Percentiles rank a stretch among this genome's conserved stretches.
Evolutionary conservation across 2,113 vertebrate genomes (phyloP).

Genomic region (Propithecus coquereli): DNA sequence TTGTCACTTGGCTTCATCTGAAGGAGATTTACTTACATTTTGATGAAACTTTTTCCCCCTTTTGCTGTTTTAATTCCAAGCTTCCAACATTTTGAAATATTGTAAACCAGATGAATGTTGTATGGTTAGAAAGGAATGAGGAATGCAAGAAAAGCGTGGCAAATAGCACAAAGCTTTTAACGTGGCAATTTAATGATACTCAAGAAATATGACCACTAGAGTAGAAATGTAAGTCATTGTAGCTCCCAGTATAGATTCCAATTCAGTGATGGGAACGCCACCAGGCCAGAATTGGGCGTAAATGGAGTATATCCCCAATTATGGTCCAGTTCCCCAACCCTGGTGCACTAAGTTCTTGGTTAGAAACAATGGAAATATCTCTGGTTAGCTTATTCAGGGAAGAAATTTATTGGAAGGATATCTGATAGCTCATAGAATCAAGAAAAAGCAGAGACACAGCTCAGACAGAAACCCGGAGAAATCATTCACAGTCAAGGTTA

Average conservation of each 20-base stretch:
- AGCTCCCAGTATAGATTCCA: neutral
- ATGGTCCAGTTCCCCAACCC: neutral
- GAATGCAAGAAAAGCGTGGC: neutral
- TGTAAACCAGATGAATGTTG: conserved; percentile 2
- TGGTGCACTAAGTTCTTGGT: neutral
- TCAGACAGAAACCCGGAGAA: neutral
- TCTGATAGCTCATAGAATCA: neutral
- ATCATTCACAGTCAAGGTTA: neutral
- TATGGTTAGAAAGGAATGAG: conserved; percentile 10
- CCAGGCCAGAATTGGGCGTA: neutral
- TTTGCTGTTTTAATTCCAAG: neutral
- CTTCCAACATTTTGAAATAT: conserved; percentile 17
- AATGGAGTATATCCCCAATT: neutral
- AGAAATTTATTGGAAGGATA: neutral
- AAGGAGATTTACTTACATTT: conserved; percentile 30
- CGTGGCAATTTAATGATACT: neutral
- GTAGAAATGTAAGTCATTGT: neutral
- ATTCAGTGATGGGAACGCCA: neutral
- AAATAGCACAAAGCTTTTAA: neutral
- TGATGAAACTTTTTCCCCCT: neutral
- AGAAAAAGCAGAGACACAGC: neutral
- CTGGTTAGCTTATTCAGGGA: neutral
- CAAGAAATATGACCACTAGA: neutral
- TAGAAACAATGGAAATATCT: neutral
- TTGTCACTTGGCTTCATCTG: neutral